Evolutionary conservation across 2,888 invertebrate genomes (phyloP), one percentile per base, ranked within the genome.

Genomic region (Strigamia transsilvanica): DNA sequence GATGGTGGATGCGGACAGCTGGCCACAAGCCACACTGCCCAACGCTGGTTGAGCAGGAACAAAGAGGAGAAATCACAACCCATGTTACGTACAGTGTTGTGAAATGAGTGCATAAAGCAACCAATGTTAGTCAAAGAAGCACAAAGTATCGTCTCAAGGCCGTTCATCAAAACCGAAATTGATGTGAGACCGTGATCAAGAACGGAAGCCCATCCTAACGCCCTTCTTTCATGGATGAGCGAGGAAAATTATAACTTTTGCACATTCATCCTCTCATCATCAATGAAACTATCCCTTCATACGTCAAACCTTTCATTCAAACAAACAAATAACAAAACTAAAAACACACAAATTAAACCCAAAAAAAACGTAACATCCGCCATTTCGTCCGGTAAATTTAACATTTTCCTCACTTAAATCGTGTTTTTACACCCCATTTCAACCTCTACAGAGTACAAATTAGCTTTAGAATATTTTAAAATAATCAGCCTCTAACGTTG

Each of bases 31-130:
- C 73, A 73, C 73, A 73, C 32, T 73, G 73, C 27, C 56, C 73
- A 73, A 73, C 73, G 73, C 73, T 73, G 73, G 73, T 73, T 73
- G 73, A 73, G 32, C 73, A 73, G 32, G 73, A 73, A 73, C 73
- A 73, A 73, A 73, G 32, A 27, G 23, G 32, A 27, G 15, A 73
- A 73, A 73, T 73, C 73, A 73, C 73, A 23, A 18, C 10, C 73
- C 73, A 32, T 73, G 73, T 73, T 73, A 32, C 73, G 56, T 56
- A 73, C 21, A 18, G 27, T 73, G 73, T 32, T 73, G 27, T 73
- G 73, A 32, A 73, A 73, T 73, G 73, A 73, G 27, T 73, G 73
- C 73, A 73, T 12, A 73, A 32, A 73, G 32, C 32, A 73, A 13
- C 15, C 56, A 56, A 73, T n/a, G 32, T 73, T 73, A 23, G 15